Evolutionary conservation across 2,113 vertebrate species (phyloP).

Genomic region (Chlamydotis undulata): DNA sequence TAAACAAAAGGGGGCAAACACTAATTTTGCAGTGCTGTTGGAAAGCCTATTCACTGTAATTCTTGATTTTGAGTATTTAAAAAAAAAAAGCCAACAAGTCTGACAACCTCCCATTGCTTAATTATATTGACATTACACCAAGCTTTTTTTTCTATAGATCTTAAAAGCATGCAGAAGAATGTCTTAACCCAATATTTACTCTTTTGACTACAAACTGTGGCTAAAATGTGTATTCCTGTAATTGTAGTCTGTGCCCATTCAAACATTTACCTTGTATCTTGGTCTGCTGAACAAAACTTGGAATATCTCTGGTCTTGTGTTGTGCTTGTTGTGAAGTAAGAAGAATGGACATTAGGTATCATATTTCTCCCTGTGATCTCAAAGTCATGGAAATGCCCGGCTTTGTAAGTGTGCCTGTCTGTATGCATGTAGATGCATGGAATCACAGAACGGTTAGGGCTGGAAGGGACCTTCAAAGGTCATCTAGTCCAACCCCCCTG

Average conservation of each 20-base stretch:
- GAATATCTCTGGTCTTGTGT: not conserved
- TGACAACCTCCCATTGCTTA: not conserved
- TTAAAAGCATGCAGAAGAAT: not conserved
- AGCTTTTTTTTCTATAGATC: not conserved
- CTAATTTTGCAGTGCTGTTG: not conserved
- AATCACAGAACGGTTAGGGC: too few relatives aligned
- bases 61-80: not conserved
- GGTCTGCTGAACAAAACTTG: not conserved
- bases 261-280: not conserved
- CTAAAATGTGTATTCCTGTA: not conserved
- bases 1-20: not conserved
- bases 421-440: accelerated
- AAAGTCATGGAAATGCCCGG: not conserved
- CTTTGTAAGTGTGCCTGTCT: accelerated
- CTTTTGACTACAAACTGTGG: not conserved
- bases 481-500: too few relatives aligned
- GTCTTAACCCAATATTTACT: not conserved
- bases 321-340: not conserved
- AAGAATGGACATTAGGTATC: not conserved
- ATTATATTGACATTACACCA: not conserved
- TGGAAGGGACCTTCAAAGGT: too few relatives aligned
- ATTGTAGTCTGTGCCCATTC: not conserved
- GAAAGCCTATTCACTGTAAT: not conserved
- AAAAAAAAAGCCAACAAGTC: not conserved
- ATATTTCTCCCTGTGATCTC: not conserved